Evolutionary conservation across 2,888 invertebrate species (phyloP).

Genomic region (Encarsia formosa): DNA sequence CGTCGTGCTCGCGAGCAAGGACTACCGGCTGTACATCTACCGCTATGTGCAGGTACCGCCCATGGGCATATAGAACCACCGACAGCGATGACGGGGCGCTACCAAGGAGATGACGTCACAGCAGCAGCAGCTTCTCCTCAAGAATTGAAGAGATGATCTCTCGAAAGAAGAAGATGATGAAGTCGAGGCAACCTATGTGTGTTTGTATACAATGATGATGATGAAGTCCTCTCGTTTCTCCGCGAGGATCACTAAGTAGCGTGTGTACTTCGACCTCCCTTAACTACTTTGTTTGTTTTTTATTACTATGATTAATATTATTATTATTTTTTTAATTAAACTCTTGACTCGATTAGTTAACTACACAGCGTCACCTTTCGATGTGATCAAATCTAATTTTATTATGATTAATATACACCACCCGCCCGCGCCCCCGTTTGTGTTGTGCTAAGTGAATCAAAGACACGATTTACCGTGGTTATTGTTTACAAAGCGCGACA

Average conservation of each 20-base stretch:
- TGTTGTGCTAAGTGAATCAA: too few relatives aligned
- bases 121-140: constrained; percentile 1
- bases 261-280: constrained; percentile 11
- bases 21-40: constrained; percentile 98
- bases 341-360: too few relatives aligned
- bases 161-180: not conserved
- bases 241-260: constrained; percentile 1
- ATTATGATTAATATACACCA: too few relatives aligned
- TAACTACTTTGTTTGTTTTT: constrained; percentile 17
- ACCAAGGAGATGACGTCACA: not conserved
- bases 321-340: too few relatives aligned
- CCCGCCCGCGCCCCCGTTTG: too few relatives aligned
- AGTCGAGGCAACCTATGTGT: not conserved
- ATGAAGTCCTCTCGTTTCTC: constrained; percentile 19
- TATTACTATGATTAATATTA: too few relatives aligned
- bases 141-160: constrained; percentile 8
- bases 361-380: too few relatives aligned
- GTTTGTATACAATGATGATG: constrained; percentile 7
- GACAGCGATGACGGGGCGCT: constrained; percentile 22
- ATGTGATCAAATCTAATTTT: too few relatives aligned
- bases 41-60: constrained; percentile 94
- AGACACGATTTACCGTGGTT: too few relatives aligned
- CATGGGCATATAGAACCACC: constrained; percentile 65
- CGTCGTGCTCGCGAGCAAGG: constrained; percentile 97
- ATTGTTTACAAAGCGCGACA: too few relatives aligned